Evolutionary conservation across 2,888 invertebrate genomes (phyloP).

Genomic region (Lasioglossum villosulum): DNA sequence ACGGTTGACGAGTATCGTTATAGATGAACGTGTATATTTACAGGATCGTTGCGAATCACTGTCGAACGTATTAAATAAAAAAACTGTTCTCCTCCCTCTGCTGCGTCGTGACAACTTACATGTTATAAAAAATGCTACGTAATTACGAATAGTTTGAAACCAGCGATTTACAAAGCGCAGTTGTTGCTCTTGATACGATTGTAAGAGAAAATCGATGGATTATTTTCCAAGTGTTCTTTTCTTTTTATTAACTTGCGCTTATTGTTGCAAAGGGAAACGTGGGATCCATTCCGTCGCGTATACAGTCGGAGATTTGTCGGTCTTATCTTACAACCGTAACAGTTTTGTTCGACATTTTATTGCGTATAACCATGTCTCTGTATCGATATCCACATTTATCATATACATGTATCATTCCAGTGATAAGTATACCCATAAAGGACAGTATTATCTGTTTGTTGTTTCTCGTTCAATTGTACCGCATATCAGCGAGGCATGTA

Average conservation of each 20-base stretch:
- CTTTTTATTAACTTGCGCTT: background rate
- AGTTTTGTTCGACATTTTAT: constrained; percentile 39
- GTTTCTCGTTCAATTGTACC: constrained; percentile 45
- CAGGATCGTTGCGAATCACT: constrained; percentile 58
- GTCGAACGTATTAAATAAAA: constrained; percentile 66
- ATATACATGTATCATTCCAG: constrained; percentile 43
- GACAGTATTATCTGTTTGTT: constrained; percentile 43
- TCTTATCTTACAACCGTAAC: constrained; percentile 60
- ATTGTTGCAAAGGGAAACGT: background rate
- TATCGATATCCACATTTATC: constrained; percentile 57
- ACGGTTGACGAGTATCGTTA: background rate
- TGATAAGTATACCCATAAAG: constrained; percentile 50
- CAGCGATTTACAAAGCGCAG: constrained; percentile 73
- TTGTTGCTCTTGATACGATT: constrained; percentile 50
- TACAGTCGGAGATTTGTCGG: constrained; percentile 10
- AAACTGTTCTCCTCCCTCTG: constrained; percentile 34
- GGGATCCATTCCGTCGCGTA: background rate
- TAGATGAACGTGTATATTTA: constrained; percentile 63
- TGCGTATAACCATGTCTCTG: constrained; percentile 41
- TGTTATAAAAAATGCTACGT: constrained; percentile 66
- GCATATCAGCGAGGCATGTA: constrained; percentile 54
- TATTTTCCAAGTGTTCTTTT: background rate
- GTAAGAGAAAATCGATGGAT: constrained; percentile 56
- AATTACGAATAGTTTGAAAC: constrained; percentile 59
- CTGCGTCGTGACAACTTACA: constrained; percentile 33